Percentiles rank a stretch among this genome's conserved stretches.
Evolutionary conservation across 2,113 vertebrate genomes (phyloP).

Genomic region (Machaerirhynchus nigripectus): DNA sequence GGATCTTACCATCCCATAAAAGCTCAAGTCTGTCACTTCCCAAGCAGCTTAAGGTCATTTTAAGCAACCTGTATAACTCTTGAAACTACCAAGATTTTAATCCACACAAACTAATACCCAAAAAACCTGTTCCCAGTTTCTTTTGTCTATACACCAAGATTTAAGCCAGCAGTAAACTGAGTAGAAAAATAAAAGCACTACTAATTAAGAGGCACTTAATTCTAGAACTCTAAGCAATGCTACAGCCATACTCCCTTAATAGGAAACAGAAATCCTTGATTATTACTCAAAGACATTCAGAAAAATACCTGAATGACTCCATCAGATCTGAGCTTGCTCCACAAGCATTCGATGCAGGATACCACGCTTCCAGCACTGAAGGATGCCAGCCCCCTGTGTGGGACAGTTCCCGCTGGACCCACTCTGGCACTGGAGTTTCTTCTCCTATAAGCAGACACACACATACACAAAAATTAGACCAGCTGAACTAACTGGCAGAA

Average conservation of each 20-base stretch:
- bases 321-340: conserved; percentile 87
- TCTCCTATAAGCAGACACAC: background rate
- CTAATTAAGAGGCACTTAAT: background rate
- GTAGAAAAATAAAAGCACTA: background rate
- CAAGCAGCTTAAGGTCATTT: background rate
- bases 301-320: conserved; percentile 88
- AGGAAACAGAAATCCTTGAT: background rate
- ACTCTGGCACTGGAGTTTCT: conserved; percentile 76
- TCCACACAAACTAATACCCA: background rate
- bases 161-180: background rate
- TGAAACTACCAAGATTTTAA: background rate
- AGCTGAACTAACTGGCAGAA: background rate
- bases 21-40: background rate
- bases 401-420: conserved; percentile 84
- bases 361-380: conserved; percentile 83
- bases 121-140: background rate
- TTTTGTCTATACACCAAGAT: background rate
- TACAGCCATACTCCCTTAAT: background rate
- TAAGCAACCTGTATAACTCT: background rate
- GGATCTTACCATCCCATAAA: background rate
- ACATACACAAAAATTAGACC: background rate
- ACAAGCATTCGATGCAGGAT: conserved; percentile 81
- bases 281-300: background rate
- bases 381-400: conserved; percentile 43
- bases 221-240: background rate